A percentile compares a stretch with the other conserved stretches of the same genome.
phyloP scores from a whole-genome alignment of 2,113 vertebrate species.

The Coptodon rendalli region DNA sequence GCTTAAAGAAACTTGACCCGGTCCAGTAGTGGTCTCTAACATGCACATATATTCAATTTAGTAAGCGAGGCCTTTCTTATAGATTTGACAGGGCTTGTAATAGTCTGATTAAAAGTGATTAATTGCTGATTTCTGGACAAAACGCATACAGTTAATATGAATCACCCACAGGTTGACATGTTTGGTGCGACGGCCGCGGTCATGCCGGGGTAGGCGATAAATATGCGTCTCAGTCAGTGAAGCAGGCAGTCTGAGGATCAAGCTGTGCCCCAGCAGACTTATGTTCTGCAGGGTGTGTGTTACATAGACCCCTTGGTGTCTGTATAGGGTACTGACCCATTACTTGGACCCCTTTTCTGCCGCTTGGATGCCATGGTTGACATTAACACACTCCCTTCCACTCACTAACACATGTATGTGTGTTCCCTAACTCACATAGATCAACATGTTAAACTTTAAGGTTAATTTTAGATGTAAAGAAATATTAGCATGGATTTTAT shows the following conservation, averaged over 20 bases:
- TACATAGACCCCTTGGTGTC: constrained; percentile 62
- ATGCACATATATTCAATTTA: neutral
- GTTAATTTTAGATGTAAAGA: constrained; percentile 39
- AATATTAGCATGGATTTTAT: constrained; percentile 44
- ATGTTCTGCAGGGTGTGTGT: constrained; percentile 50
- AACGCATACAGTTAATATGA: constrained; percentile 7
- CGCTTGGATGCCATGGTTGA: neutral
- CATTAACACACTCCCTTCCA: neutral
- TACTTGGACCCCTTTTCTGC: constrained; percentile 22
- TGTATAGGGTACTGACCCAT: constrained; percentile 54
- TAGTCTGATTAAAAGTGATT: constrained; percentile 47
- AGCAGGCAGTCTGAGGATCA: constrained; percentile 34
- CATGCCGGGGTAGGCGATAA: constrained; percentile 38
- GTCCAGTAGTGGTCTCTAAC: neutral
- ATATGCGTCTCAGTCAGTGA: constrained; percentile 44
- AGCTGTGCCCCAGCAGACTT: constrained; percentile 39
- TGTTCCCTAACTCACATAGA: constrained; percentile 26
- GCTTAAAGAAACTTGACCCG: constrained; percentile 24
- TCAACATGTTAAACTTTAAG: constrained; percentile 59
- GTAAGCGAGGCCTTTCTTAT: neutral
- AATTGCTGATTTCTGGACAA: constrained; percentile 28
- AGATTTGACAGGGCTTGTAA: constrained; percentile 30
- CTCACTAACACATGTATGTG: neutral
- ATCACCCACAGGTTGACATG: constrained; percentile 29
- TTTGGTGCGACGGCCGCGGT: constrained; percentile 30